Conservation (phyloP, 37 sponge, comb jelly and placozoan genomes). For the Corticium candelabrum region DNA sequence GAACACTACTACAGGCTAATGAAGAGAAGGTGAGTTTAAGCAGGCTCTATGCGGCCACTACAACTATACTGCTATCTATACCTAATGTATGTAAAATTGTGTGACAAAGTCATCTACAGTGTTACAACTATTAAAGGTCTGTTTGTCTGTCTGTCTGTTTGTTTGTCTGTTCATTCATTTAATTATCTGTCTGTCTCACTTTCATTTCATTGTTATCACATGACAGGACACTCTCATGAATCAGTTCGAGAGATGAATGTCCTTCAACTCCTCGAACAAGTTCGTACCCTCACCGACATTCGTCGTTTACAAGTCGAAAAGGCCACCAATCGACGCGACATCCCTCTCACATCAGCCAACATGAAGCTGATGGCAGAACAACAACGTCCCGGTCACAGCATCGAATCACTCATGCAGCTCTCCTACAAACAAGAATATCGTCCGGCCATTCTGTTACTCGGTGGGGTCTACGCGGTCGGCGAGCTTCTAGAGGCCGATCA, state of each 20-base stretch:
- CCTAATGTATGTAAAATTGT: no score
- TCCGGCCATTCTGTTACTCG: constrained; percentile 58
- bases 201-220: no score
- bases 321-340: background rate
- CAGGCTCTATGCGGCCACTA: no score
- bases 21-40: no score
- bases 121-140: no score
- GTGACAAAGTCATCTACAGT: no score
- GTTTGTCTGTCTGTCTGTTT: no score
- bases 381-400: background rate
- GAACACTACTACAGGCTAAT: no score
- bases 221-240: no score
- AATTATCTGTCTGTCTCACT: no score
- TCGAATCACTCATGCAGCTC: background rate
- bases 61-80: no score
- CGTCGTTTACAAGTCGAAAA: background rate
- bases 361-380: background rate
- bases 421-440: constrained; percentile 55
- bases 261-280: background rate
- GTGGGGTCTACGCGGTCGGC: constrained; percentile 62
- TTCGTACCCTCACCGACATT: background rate
- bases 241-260: background rate
- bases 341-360: background rate
- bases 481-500: constrained; percentile 57
- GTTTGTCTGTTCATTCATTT: no score